These are phyloP conservation scores for Spilarctia lutea DNA, from an alignment of 2,888 invertebrate species.

Conservation along the genomic window DNA sequence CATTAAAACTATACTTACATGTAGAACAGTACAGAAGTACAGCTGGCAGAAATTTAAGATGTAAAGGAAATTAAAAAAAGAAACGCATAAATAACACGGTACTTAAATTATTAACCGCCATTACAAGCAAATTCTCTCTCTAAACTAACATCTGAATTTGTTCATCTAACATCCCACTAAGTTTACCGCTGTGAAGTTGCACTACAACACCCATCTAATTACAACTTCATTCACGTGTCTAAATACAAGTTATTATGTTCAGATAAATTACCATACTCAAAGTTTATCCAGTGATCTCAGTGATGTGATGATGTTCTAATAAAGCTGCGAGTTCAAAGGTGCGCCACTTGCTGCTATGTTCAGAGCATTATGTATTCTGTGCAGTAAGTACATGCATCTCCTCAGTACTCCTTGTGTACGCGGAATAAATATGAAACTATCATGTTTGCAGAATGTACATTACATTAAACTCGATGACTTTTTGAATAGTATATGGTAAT, in stretches of 20 bases:
- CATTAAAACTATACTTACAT: too few relatives aligned
- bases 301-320: background rate
- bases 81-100: too few relatives aligned
- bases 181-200: background rate
- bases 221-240: background rate
- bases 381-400: constrained; percentile 10
- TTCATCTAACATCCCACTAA: background rate
- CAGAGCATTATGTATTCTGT: constrained; percentile 15
- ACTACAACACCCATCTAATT: background rate
- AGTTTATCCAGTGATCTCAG: background rate
- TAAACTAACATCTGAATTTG: background rate
- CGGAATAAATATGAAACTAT: constrained; percentile 20
- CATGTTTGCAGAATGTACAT: background rate
- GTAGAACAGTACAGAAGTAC: too few relatives aligned
- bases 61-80: too few relatives aligned
- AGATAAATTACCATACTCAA: background rate
- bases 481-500: background rate
- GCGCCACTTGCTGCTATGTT: constrained; percentile 1
- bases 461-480: constrained; percentile 5
- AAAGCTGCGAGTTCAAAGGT: constrained; percentile 9
- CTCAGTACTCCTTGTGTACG: background rate
- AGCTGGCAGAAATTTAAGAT: too few relatives aligned
- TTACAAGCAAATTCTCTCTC: background rate
- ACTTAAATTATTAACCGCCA: too few relatives aligned
- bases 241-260: background rate